These are phyloP conservation scores for Etheostoma spectabile DNA, from an alignment of 2,113 vertebrate genomes.

Conservation along the genomic window DNA sequence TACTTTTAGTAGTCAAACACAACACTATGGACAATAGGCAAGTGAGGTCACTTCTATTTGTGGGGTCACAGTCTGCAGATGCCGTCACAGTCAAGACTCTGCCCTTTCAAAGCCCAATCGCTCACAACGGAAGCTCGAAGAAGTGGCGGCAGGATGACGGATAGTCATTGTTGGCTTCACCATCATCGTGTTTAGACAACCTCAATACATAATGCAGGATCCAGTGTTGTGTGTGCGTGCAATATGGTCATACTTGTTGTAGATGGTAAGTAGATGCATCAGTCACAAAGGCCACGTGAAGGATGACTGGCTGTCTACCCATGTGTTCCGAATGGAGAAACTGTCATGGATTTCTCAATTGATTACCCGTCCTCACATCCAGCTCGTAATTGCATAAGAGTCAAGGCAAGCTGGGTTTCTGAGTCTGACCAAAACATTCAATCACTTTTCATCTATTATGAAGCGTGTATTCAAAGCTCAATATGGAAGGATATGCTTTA, in stretches of 20 bases:
- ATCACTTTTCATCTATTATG: slow-evolving; percentile 68
- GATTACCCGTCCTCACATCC: slow-evolving; percentile 72
- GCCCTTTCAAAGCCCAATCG: slow-evolving; percentile 60
- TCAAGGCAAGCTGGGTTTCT: slow-evolving; percentile 56
- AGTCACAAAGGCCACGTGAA: slow-evolving; percentile 75
- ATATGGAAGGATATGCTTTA: slow-evolving; percentile 53
- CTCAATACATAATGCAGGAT: slow-evolving; percentile 72
- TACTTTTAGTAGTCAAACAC: slow-evolving; percentile 24
- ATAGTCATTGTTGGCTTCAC: slow-evolving; percentile 73
- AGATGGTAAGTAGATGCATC: slow-evolving; percentile 69
- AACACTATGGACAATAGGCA: slow-evolving; percentile 10
- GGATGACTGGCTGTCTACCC: slow-evolving; percentile 73
- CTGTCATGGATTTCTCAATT: slow-evolving; percentile 80
- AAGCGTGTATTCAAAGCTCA: slow-evolving; percentile 57
- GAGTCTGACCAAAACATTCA: slow-evolving; percentile 65
- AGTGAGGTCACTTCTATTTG: slow-evolving; percentile 53
- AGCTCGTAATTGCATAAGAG: slow-evolving; percentile 68
- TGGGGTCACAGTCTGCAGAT: slow-evolving; percentile 58
- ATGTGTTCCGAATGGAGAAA: slow-evolving; percentile 68
- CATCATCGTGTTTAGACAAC: slow-evolving; percentile 78
- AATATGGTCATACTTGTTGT: slow-evolving; percentile 71
- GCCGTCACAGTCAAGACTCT: slow-evolving; percentile 49
- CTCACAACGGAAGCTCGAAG: slow-evolving; percentile 47
- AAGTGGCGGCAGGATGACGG: slow-evolving; percentile 69
- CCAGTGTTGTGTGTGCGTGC: slow-evolving; percentile 63